Evolutionary conservation across 2,888 invertebrate species (phyloP).

Genomic region (Drosophila hawaiiensis): DNA sequence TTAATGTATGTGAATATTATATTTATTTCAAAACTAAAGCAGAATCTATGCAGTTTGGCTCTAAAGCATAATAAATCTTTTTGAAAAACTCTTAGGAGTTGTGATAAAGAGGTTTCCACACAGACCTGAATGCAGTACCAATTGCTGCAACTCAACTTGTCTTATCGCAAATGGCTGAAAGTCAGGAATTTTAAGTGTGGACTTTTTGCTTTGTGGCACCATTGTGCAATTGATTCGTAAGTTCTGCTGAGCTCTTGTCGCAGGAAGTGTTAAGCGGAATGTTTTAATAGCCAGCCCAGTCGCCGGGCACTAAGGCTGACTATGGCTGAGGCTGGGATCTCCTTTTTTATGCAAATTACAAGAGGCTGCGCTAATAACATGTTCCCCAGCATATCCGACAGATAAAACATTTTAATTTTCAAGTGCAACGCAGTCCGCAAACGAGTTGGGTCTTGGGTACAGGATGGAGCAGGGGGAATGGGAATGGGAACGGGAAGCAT

Average conservation of each 20-base stretch:
- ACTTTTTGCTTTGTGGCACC: constrained; percentile 21
- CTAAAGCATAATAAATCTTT: constrained; percentile 31
- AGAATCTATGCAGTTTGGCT: constrained; percentile 1
- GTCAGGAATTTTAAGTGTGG: constrained; percentile 32
- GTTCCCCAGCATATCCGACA: constrained; percentile 61
- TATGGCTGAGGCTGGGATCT: constrained; percentile 43
- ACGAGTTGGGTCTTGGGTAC: constrained; percentile 35
- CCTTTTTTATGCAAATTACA: constrained; percentile 78
- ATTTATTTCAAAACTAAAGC: background rate
- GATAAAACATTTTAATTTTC: constrained; percentile 75
- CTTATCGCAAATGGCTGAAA: constrained; percentile 25
- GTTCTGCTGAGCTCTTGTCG: constrained; percentile 59
- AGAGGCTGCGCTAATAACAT: constrained; percentile 75
- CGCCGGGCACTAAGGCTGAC: constrained; percentile 37
- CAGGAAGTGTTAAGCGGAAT: constrained; percentile 82
- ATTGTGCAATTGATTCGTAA: constrained; percentile 45
- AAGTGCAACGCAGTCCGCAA: constrained; percentile 46
- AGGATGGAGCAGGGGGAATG: background rate
- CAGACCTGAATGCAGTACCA: background rate
- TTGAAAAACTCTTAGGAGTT: constrained; percentile 6
- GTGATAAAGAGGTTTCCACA: constrained; percentile 6
- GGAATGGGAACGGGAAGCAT: background rate
- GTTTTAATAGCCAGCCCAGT: constrained; percentile 66
- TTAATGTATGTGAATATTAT: background rate
- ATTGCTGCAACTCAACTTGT: constrained; percentile 1